A percentile compares a stretch with the other conserved stretches of the same genome.
phyloP scores from a whole-genome alignment of 2,888 invertebrate species.

The Meiosimyza decipiens region DNA sequence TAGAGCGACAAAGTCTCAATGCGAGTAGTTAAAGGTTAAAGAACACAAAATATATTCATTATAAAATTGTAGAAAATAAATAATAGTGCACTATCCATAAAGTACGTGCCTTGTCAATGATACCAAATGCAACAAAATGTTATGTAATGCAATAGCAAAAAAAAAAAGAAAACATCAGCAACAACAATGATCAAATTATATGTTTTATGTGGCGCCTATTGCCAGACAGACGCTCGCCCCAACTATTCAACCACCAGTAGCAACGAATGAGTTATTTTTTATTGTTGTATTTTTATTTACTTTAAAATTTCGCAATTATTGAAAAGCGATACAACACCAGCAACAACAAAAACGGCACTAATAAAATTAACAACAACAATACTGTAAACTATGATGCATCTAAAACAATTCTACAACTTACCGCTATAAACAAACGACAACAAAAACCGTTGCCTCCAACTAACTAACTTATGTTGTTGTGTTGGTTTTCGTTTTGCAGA shows the following conservation, averaged over 20 bases:
- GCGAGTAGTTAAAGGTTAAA: no score
- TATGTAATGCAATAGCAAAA: background rate
- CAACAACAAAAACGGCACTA: background rate
- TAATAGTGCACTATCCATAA: no score
- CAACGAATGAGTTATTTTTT: background rate
- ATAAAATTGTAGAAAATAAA: no score
- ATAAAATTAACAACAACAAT: background rate
- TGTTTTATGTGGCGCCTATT: constrained; percentile 5
- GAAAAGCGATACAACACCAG: background rate
- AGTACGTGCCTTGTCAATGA: background rate
- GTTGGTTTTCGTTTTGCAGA: no score
- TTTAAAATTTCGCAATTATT: constrained; percentile 4
- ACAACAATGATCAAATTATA: constrained; percentile 15
- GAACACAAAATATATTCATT: no score
- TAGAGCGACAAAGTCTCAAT: no score
- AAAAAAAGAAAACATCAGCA: background rate
- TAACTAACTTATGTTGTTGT: no score
- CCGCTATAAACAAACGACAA: background rate
- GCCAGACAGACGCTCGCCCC: background rate
- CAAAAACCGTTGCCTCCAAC: background rate
- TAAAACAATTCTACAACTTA: background rate
- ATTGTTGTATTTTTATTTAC: background rate
- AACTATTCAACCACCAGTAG: background rate
- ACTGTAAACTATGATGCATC: background rate
- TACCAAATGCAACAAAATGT: background rate